A percentile compares a stretch with the other conserved stretches of the same genome.
phyloP scores from a whole-genome alignment of 2,113 vertebrate genomes.

The Pelmatolapia mariae region DNA sequence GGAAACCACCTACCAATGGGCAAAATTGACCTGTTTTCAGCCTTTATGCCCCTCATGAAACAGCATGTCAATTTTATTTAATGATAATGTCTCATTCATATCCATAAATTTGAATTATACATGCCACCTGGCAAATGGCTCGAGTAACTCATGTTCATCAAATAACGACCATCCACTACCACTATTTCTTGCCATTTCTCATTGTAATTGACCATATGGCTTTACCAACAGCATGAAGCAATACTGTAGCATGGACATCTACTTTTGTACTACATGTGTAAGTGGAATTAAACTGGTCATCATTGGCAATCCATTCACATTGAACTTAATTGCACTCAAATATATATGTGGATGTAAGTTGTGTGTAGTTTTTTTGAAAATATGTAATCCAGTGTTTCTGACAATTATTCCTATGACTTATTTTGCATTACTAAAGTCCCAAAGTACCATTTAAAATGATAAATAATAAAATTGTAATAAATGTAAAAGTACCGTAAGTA shows the following conservation, averaged over 20 bases:
- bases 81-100: neutral
- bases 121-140: neutral
- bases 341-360: neutral
- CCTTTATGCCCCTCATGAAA: rapidly evolving
- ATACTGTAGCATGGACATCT: neutral
- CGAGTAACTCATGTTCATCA: neutral
- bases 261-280: rapidly evolving
- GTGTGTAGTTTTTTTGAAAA: rapidly evolving
- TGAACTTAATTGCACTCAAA: neutral
- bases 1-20: rapidly evolving
- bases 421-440: neutral
- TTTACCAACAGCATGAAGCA: neutral
- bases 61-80: neutral
- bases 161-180: rapidly evolving
- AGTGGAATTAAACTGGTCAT: neutral
- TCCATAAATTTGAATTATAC: neutral
- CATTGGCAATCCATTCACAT: rapidly evolving
- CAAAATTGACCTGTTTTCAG: rapidly evolving
- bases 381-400: neutral
- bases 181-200: neutral
- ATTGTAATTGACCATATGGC: neutral
- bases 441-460: rapidly evolving
- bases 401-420: neutral
- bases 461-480: neutral
- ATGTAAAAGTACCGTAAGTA: rapidly evolving